Base-by-base conservation (phyloP, 2,113 vertebrate species). In the Chamaetylas fuelleborni region DNA sequence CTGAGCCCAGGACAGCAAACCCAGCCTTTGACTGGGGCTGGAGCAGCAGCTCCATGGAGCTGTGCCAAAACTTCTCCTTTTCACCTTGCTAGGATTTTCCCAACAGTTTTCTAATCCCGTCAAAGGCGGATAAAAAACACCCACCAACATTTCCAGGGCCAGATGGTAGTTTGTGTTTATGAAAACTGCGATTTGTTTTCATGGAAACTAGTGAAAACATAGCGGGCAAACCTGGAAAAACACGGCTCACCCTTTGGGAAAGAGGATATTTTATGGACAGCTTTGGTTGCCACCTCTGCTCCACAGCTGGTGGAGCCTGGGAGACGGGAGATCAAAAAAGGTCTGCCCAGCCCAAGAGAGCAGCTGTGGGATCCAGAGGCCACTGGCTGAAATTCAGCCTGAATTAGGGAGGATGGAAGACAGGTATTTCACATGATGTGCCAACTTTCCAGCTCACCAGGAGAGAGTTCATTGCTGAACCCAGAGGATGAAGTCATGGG, bases 101-200 rank as follows among this genome's bases (percentile, higher is more conserved):
- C 40, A 36, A 80, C 88, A 87, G 92, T 91, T 90, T 94, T 81
- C 80, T 91, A 88, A 91, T 88, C 85, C 90, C 9, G 0, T 70
- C 3, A 1, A 71, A 2, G 2, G 88, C 81, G 76, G 88, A 90
- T 88, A 88, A 92, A 45, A 92, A 92, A 72, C 84, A 86, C 87
- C 78, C 67, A 88, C 45, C 65, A 36, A 19, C 5, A 5, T 95
- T 51, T 91, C 81, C 78, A 56, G 82, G 84, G 92, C 74, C 96
- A 95, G 93, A 92, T 97, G 96, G 92, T 79, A 57, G 83, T 88
- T 93, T 93, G 78, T 77, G 83, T 91, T 92, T 94, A 90, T 54
- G 81, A 97, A 94, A 93, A 82, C 86, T 69, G 78, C 10, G 12
- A 50, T 95, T 91, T 91, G 90, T 86, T 94, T 95, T 96, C 87